Conservation (phyloP, 2,888 invertebrate species). For the Laothoe populi region DNA sequence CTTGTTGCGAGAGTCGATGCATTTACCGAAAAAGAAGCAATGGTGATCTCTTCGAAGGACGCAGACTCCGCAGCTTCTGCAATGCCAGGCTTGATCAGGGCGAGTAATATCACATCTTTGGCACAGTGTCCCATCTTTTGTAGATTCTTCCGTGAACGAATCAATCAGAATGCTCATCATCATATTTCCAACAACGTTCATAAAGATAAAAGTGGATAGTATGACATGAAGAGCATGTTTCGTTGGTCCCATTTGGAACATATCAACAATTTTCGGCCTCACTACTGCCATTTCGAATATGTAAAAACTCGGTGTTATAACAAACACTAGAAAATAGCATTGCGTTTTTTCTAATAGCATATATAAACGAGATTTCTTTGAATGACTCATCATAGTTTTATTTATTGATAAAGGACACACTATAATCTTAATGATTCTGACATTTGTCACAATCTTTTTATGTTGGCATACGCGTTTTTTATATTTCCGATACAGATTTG, state of each 20-base stretch:
- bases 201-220: conserved; percentile 53
- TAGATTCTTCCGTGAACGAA: conserved; percentile 47
- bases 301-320: conserved; percentile 58
- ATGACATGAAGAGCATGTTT: conserved; percentile 52
- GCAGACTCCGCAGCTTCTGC: conserved; percentile 91
- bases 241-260: conserved; percentile 44
- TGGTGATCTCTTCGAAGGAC: conserved; percentile 93
- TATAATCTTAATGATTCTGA: conserved; percentile 8
- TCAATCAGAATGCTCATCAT: conserved; percentile 54
- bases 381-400: conserved; percentile 14
- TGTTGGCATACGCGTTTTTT: not conserved
- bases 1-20: conserved; percentile 92
- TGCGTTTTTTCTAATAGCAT: conserved; percentile 12
- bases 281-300: conserved; percentile 60
- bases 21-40: conserved; percentile 92
- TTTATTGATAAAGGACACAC: conserved; percentile 16
- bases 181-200: conserved; percentile 67
- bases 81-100: conserved; percentile 94
- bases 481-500: conserved; percentile 13
- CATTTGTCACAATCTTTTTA: conserved; percentile 10
- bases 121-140: conserved; percentile 84
- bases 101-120: conserved; percentile 87
- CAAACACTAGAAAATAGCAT: conserved; percentile 32
- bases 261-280: conserved; percentile 48
- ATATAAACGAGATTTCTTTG: conserved; percentile 8